phyloP scores from a whole-genome alignment of 2,888 invertebrate genomes.

The Drosophila melanosoma region DNA sequence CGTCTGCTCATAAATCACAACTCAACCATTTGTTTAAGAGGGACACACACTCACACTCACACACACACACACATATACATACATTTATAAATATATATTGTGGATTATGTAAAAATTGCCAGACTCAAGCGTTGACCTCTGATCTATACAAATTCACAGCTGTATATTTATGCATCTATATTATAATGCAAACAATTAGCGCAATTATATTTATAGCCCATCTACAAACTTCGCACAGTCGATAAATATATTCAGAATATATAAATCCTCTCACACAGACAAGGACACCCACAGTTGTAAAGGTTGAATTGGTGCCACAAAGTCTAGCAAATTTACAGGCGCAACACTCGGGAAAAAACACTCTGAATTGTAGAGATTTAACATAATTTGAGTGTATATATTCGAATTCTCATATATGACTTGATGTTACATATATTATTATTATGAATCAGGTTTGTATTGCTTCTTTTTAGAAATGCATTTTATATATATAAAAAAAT shows the following conservation, averaged over 20 bases:
- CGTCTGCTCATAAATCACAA: slow-evolving; percentile 62
- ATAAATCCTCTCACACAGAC: slow-evolving; percentile 51
- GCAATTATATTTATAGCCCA: slow-evolving; percentile 51
- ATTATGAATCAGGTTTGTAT: too few species aligned
- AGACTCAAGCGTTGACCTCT: slow-evolving; percentile 23
- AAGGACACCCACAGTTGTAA: slow-evolving; percentile 2
- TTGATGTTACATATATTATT: too few species aligned
- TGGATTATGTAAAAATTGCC: slow-evolving; percentile 16
- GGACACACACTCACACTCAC: slow-evolving; percentile 3
- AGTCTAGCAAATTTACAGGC: background rate
- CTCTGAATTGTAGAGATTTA: background rate
- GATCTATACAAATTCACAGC: slow-evolving; percentile 28
- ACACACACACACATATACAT: background rate
- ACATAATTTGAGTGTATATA: too few species aligned
- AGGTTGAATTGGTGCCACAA: background rate
- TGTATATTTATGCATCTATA: slow-evolving; percentile 1
- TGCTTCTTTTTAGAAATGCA: too few species aligned
- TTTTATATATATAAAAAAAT: too few species aligned
- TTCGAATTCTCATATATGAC: too few species aligned
- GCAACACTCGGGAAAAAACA: background rate
- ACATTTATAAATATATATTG: background rate
- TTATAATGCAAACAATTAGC: slow-evolving; percentile 34
- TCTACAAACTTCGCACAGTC: slow-evolving; percentile 33
- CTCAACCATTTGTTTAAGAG: slow-evolving; percentile 33
- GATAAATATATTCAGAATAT: slow-evolving; percentile 56